These are phyloP conservation scores for Hepsetus odoe DNA, from an alignment of 2,113 vertebrate species.

Conservation along the genomic window DNA sequence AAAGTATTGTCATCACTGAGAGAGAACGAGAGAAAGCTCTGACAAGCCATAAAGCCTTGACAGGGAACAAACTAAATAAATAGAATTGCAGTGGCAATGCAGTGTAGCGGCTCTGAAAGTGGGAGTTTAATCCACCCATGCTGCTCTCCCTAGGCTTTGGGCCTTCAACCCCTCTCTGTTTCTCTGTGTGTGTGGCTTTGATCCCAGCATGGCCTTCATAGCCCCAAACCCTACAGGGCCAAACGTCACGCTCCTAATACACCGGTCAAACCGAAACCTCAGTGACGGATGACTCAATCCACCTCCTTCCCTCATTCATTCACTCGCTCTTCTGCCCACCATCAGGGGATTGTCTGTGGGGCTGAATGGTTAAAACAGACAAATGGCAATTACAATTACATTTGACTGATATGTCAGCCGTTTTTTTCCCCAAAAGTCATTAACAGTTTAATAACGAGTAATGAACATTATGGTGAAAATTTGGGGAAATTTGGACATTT, in stretches of 20 bases:
- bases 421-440: no score
- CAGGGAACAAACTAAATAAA: no score
- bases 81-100: neutral
- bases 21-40: slow-evolving; percentile 11
- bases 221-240: neutral
- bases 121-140: neutral
- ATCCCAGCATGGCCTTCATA: slow-evolving; percentile 22
- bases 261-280: slow-evolving; percentile 16
- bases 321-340: neutral
- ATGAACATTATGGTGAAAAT: no score
- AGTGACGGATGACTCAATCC: slow-evolving; percentile 14
- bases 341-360: neutral
- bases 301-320: no score
- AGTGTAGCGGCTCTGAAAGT: neutral
- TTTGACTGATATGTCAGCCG: no score
- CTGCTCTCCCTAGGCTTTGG: neutral
- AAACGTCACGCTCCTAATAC: slow-evolving; percentile 21
- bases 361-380: slow-evolving; percentile 8
- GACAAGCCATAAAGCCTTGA: no score
- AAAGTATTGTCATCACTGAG: neutral
- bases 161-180: neutral
- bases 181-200: slow-evolving; percentile 25
- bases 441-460: no score
- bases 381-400: no score
- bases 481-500: no score